Conservation (phyloP, 1,140 invertebrate genomes). For the Leptestheria dahalacensis region DNA sequence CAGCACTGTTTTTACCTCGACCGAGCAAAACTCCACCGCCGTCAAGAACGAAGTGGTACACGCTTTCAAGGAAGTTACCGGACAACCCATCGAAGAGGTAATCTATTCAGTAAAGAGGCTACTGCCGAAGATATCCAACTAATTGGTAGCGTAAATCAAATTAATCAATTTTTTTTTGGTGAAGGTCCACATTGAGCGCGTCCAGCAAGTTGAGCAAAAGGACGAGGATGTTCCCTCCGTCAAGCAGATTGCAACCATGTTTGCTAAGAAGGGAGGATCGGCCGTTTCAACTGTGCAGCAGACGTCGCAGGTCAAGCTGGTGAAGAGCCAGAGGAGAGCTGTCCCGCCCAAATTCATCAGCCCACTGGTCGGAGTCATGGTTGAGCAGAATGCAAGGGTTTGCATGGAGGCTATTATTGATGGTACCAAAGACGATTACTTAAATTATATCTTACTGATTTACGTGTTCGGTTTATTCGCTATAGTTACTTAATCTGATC, state of each 20-base stretch:
- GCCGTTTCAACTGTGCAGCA: conserved; percentile 12
- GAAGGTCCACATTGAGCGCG: conserved; percentile 21
- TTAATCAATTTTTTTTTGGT: conserved; percentile 7
- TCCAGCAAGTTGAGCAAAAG: conserved; percentile 25
- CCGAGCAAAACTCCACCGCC: background rate
- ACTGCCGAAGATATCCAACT: too few species aligned
- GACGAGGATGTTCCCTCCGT: conserved; percentile 12
- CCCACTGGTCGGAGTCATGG: conserved; percentile 52
- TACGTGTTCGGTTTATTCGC: background rate
- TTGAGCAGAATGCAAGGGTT: conserved; percentile 54
- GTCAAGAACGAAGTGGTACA: conserved; percentile 17
- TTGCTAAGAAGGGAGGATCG: conserved; percentile 12
- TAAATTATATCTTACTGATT: background rate
- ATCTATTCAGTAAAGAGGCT: too few species aligned
- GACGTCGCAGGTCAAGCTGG: conserved; percentile 15
- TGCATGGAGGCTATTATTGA: conserved; percentile 55
- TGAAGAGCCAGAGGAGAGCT: conserved; percentile 37
- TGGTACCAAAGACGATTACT: conserved; percentile 29
- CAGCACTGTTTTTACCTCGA: conserved; percentile 6
- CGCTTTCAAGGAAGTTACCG: conserved; percentile 23
- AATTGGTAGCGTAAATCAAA: too few species aligned
- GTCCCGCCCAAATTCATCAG: conserved; percentile 48
- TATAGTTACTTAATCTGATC: background rate
- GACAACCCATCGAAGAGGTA: conserved; percentile 24
- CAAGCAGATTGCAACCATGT: conserved; percentile 14